These are phyloP conservation scores for Coilia nasus DNA, from an alignment of 2,797 vertebrate genomes.

Conservation along the genomic window DNA sequence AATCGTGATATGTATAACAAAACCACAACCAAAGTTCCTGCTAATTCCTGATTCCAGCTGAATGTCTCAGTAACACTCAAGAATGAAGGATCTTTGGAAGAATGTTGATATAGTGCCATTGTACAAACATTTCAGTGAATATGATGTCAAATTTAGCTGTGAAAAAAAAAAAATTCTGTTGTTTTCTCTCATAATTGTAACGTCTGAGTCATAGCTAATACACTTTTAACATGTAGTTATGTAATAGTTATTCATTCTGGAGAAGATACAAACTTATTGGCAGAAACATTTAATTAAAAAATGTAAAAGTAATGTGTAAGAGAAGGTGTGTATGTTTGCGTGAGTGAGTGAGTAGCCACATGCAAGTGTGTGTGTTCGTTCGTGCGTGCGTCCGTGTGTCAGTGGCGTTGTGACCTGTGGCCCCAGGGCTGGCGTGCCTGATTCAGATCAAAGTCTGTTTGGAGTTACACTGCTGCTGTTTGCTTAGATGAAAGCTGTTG, in stretches of 20 bases:
- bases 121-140: too few species aligned
- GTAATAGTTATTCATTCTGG: neutral
- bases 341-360: neutral
- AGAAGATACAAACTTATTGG: neutral
- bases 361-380: neutral
- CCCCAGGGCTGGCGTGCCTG: constrained; percentile 44
- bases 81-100: too few species aligned
- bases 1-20: too few species aligned
- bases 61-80: too few species aligned
- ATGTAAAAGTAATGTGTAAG: too few species aligned
- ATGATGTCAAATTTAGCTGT: too few species aligned
- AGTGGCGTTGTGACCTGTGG: constrained; percentile 20
- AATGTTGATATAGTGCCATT: too few species aligned
- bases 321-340: neutral
- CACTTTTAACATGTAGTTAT: neutral
- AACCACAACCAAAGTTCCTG: too few species aligned
- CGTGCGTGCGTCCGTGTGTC: neutral
- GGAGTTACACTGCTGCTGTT: constrained; percentile 68
- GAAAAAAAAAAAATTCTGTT: too few species aligned
- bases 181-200: neutral
- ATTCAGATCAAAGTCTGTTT: constrained; percentile 80
- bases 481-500: constrained; percentile 75
- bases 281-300: neutral
- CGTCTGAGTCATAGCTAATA: neutral
- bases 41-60: too few species aligned